Base-by-base conservation (phyloP, 2,888 invertebrate species). In the Hypomecis atomaria region DNA sequence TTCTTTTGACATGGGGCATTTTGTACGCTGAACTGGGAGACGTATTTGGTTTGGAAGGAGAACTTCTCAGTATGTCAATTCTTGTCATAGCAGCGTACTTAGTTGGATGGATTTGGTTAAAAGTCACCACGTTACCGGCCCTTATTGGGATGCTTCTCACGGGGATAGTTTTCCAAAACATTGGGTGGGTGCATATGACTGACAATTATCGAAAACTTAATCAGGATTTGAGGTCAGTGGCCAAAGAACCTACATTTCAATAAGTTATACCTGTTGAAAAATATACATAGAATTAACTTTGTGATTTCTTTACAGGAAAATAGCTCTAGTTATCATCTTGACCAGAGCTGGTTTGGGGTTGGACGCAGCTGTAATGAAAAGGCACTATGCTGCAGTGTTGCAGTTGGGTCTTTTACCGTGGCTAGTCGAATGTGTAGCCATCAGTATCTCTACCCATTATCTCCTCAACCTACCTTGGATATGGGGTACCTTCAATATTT, bases 261-360 rank as follows among this genome's bases (percentile, higher is more conserved):
- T 23, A 23, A 2, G 23, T 23, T 23, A 3, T 23, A 23, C 3
- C 23, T 23, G 23, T 23, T 23, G 1, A 3, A 23, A 23, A 23
- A 23, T 23, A 23, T 23, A 23, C 23, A 45, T 36, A 6, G 36
- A 40, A 33, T 42, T 40, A 45, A 10, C 5, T 23, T 10, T 8
- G 44, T 48, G 54, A 6, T 47, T 40, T 53, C 8, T 50, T 86
- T 85, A 40, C 79, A 97, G 97, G 80, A 96, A 96, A 93, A 93
- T 97, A 54, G 97, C 98, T 0, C 86, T 98, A 76, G 96, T 96
- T 4, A 96, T 98, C 56, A 97, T 98, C 70, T 87, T 98, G 66
- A 96, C 95, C 6, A 89, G 97, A 79, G 98, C 98, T 54, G 98
- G 98, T 2, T 89, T 98, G 58, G 97, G 97, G 67, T 89, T 98